These are phyloP conservation scores for Nomada lathburiana DNA, from an alignment of 2,888 invertebrate species.

Conservation along the genomic window DNA sequence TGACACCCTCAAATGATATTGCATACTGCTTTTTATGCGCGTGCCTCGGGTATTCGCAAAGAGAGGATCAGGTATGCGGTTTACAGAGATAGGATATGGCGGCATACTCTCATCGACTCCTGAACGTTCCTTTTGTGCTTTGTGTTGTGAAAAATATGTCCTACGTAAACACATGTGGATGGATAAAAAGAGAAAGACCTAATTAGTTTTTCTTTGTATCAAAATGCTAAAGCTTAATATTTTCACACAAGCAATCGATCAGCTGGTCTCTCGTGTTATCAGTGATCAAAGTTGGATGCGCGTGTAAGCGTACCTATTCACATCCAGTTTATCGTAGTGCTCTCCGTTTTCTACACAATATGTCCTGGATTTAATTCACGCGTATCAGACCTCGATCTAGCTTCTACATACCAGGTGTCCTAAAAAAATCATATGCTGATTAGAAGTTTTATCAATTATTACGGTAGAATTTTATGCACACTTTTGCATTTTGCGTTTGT, in stretches of 20 bases:
- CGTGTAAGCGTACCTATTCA: constrained; percentile 49
- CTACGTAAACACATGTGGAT: constrained; percentile 77
- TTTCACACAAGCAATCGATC: not conserved
- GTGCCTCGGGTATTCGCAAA: constrained; percentile 58
- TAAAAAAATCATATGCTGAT: constrained; percentile 48
- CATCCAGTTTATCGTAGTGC: constrained; percentile 30
- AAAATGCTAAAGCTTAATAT: not conserved
- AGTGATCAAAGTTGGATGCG: constrained; percentile 53
- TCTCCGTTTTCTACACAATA: constrained; percentile 31
- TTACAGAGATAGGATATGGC: constrained; percentile 67
- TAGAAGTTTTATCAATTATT: constrained; percentile 30
- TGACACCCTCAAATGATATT: constrained; percentile 32
- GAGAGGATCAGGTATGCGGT: constrained; percentile 64
- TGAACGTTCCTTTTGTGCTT: constrained; percentile 72
- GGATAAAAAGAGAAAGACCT: constrained; percentile 68
- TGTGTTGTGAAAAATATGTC: constrained; percentile 76
- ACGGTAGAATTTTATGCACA: not conserved
- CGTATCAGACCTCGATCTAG: constrained; percentile 52
- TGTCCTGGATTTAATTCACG: constrained; percentile 50
- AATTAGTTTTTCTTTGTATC: constrained; percentile 45
- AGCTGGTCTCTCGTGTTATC: not conserved
- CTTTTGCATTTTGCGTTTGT: constrained; percentile 6
- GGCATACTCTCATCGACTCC: constrained; percentile 78
- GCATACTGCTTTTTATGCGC: constrained; percentile 65
- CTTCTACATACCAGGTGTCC: constrained; percentile 51